Evolutionary conservation across 2,888 invertebrate species (phyloP).

Genomic region (Oligia latruncula): DNA sequence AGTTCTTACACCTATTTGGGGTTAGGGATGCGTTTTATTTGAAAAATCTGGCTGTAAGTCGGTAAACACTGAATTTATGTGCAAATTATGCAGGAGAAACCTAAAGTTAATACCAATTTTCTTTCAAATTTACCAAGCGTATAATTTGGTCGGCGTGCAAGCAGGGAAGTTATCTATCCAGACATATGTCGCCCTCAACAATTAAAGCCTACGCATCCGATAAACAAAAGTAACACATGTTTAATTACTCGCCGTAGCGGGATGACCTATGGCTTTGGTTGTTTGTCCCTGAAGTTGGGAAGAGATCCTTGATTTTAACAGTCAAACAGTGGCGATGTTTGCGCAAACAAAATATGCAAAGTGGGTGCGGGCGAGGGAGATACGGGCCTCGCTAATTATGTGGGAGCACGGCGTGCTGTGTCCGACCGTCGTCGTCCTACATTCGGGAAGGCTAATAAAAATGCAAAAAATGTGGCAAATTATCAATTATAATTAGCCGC

Average conservation of each 20-base stretch:
- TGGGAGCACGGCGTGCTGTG: slow-evolving; percentile 84
- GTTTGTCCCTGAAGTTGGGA: slow-evolving; percentile 79
- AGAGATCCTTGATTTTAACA: slow-evolving; percentile 87
- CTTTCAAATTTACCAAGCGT: slow-evolving; percentile 39
- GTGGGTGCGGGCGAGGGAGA: slow-evolving; percentile 86
- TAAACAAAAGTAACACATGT: slow-evolving; percentile 73
- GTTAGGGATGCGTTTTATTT: slow-evolving; percentile 35
- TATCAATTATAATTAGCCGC: slow-evolving; percentile 87
- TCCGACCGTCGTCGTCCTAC: slow-evolving; percentile 82
- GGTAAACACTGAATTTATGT: slow-evolving; percentile 16
- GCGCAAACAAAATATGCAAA: slow-evolving; percentile 89
- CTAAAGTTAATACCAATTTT: slow-evolving; percentile 30
- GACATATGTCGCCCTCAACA: slow-evolving; percentile 43
- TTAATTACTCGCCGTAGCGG: slow-evolving; percentile 68
- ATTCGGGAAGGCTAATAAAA: slow-evolving; percentile 85
- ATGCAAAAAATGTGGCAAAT: slow-evolving; percentile 85
- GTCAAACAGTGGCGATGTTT: slow-evolving; percentile 87
- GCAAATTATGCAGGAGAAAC: slow-evolving; percentile 27
- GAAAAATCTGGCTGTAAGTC: slow-evolving; percentile 13
- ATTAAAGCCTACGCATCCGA: slow-evolving; percentile 60
- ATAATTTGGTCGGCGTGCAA: slow-evolving; percentile 36
- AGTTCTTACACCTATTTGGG: slow-evolving; percentile 24
- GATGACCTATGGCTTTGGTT: slow-evolving; percentile 77
- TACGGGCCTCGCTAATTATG: slow-evolving; percentile 87
- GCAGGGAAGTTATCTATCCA: slow-evolving; percentile 48